phyloP scores from a whole-genome alignment of 2,113 vertebrate genomes.

The Melanostigma gelatinosum region DNA sequence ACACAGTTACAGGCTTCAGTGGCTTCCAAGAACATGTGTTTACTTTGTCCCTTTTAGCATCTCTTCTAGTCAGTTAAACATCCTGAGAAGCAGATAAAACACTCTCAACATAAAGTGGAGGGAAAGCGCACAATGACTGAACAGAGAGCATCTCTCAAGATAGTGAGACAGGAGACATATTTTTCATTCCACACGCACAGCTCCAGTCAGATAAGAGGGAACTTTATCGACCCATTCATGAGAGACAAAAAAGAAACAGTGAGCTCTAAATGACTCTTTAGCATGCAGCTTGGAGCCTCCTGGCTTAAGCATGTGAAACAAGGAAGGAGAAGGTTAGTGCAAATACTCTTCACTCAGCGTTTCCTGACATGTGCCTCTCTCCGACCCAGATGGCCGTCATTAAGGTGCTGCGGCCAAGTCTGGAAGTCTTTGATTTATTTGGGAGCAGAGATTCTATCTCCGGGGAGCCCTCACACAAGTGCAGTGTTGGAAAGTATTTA shows the following conservation, averaged over 20 bases:
- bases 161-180: neutral
- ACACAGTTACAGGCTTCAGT: conserved; percentile 48
- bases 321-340: conserved; percentile 47
- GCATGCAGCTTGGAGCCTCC: conserved; percentile 24
- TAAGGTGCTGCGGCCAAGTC: conserved; percentile 72
- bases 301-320: conserved; percentile 62
- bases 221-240: neutral
- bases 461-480: conserved; percentile 16
- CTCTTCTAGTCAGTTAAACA: conserved; percentile 40
- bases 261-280: conserved; percentile 25
- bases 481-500: neutral
- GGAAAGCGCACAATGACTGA: neutral
- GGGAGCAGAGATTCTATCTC: conserved; percentile 69
- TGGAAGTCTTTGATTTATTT: conserved; percentile 84
- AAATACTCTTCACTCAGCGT: conserved; percentile 49
- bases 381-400: conserved; percentile 75
- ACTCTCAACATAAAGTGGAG: conserved; percentile 5
- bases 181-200: conserved; percentile 43
- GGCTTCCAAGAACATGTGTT: conserved; percentile 30
- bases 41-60: conserved; percentile 31
- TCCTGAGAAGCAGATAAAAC: conserved; percentile 33
- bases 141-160: neutral
- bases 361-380: conserved; percentile 53
- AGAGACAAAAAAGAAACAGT: neutral
- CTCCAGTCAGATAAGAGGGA: conserved; percentile 16